Conservation (phyloP, 1,140 invertebrate genomes). For the Aporrectodea caliginosa region DNA sequence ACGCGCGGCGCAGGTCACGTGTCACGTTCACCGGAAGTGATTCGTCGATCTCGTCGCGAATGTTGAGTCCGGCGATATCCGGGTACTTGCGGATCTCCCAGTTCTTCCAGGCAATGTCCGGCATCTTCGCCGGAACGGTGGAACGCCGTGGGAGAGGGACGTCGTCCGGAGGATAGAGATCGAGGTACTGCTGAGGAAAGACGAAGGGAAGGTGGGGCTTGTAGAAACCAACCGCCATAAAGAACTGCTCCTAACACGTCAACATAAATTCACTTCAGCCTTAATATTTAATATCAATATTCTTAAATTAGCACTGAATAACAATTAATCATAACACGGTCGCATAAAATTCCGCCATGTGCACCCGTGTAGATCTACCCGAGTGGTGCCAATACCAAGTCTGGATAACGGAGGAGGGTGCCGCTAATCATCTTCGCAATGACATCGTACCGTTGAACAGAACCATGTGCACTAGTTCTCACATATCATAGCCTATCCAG, state of each 20-base stretch:
- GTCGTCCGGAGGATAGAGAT: constrained; percentile 29
- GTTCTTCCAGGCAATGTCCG: constrained; percentile 30
- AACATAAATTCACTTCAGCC: constrained; percentile 9
- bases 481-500: too few relatives aligned
- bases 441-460: too few relatives aligned
- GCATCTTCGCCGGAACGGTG: constrained; percentile 30
- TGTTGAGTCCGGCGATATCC: constrained; percentile 24
- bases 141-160: constrained; percentile 28
- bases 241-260: constrained; percentile 31
- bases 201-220: constrained; percentile 39
- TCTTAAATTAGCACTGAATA: too few relatives aligned
- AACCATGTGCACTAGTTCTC: too few relatives aligned
- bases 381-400: too few relatives aligned
- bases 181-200: constrained; percentile 33
- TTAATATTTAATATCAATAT: too few relatives aligned
- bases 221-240: constrained; percentile 37
- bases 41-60: constrained; percentile 24
- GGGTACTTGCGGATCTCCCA: constrained; percentile 11
- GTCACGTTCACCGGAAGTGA: constrained; percentile 24
- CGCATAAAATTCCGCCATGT: too few relatives aligned
- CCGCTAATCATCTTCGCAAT: too few relatives aligned
- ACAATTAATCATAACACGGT: too few relatives aligned
- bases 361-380: too few relatives aligned
- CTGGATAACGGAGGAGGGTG: too few relatives aligned
- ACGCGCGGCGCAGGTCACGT: neutral